Evolutionary conservation across 2,888 invertebrate genomes (phyloP), one percentile per base, ranked within the genome.

Genomic region (Mimumesa dahlbomi): DNA sequence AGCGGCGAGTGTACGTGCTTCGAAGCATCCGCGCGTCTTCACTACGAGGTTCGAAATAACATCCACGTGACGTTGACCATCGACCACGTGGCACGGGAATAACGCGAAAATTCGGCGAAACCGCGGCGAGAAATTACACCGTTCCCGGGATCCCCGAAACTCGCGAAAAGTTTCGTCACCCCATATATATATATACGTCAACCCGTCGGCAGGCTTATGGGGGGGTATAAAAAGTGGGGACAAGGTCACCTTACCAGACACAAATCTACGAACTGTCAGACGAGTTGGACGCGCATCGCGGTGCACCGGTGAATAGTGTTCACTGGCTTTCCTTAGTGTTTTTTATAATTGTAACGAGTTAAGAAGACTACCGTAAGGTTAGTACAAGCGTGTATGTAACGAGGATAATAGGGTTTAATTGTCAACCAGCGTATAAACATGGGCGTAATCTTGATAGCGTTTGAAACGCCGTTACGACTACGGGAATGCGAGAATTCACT

Each of bases 191-290:
- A 29, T 9, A 29, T n/a, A n/a, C 58, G 31, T 43, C 52, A 29
- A 13, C 40, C 19, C n/a, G 25, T 22, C 14, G 13, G 19, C 25
- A 16, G 34, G 56, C 42, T 21, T 59, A 40, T 58, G 54, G 46
- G 48, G 25, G 18, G 22, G 70, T 84, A 82, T 84, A 84, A 84
- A 87, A 88, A 80, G 84, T 79, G 81, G 85, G 82, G 83, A 77
- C 83, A 88, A 88, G 88, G 88, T 88, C 87, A 87, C 84, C 83
- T 86, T 81, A 70, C 57, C 65, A 68, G 79, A 81, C 84, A 84
- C 76, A 82, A 76, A 73, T 73, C 80, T 77, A 53, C 64, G 67
- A 84, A 78, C 84, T 83, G 85, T 85, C 84, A 84, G 81, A 82
- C 66, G n/a, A 58, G 69, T 66, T 73, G 74, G 83, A 80, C 58